These are phyloP conservation scores for Myathropa florea DNA, from an alignment of 2,888 invertebrate species.

Conservation along the genomic window DNA sequence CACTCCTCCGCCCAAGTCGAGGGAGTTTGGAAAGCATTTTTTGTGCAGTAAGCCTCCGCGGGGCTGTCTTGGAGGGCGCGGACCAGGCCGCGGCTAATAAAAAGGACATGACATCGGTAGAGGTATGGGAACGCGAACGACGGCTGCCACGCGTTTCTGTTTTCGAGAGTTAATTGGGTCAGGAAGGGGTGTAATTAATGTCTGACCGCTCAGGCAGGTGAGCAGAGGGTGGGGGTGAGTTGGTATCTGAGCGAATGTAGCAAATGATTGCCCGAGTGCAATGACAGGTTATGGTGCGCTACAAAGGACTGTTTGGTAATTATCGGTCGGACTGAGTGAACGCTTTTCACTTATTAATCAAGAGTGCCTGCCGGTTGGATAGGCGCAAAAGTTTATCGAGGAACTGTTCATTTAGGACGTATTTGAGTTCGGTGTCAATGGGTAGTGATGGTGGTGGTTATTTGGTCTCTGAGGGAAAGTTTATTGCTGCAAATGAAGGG, in stretches of 20 bases:
- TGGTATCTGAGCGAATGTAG: background rate
- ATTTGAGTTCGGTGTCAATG: background rate
- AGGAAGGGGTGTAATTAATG: conserved; percentile 28
- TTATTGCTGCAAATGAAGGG: background rate
- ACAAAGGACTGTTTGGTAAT: background rate
- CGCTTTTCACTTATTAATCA: background rate
- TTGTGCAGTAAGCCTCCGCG: background rate
- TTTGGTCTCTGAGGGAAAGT: background rate
- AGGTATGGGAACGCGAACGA: background rate
- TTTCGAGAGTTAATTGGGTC: conserved; percentile 43
- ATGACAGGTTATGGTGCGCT: background rate
- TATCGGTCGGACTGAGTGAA: background rate
- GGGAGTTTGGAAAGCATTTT: background rate
- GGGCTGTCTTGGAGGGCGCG: background rate
- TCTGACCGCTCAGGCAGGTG: background rate
- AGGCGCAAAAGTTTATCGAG: background rate
- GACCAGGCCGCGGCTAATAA: background rate
- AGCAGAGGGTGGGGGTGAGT: background rate
- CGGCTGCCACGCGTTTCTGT: conserved; percentile 2
- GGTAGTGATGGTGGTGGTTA: background rate
- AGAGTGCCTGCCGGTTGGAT: background rate
- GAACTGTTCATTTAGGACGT: background rate
- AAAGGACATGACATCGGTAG: background rate
- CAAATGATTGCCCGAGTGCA: conserved; percentile 3
- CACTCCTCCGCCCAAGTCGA: too few species aligned